phyloP scores from a whole-genome alignment of 2,797 vertebrate genomes.

The Potorous gilbertii region DNA sequence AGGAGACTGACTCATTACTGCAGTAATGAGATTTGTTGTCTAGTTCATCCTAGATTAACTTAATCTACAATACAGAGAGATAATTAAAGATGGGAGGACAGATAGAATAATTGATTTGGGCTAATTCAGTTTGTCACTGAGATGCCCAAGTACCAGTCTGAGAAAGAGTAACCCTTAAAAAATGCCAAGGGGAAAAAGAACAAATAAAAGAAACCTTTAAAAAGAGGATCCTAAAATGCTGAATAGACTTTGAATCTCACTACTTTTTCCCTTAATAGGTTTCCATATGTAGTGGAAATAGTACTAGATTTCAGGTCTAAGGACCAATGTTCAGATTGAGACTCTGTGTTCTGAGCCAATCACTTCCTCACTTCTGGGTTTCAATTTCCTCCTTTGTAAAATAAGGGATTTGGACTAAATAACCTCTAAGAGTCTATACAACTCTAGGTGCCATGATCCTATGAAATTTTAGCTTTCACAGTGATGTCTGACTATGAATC shows the following conservation, averaged over 20 bases:
- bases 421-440: too few relatives aligned
- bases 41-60: conserved; percentile 66
- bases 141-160: conserved; percentile 41
- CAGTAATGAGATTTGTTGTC: conserved; percentile 43
- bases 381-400: background rate
- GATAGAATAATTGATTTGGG: conserved; percentile 58
- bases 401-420: background rate
- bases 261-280: conserved; percentile 40
- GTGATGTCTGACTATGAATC: background rate
- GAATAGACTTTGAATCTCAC: conserved; percentile 28
- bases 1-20: background rate
- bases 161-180: conserved; percentile 58
- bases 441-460: background rate
- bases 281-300: conserved; percentile 28
- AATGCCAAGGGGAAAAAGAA: conserved; percentile 53
- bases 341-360: background rate
- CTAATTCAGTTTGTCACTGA: conserved; percentile 39
- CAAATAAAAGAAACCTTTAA: conserved; percentile 29
- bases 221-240: conserved; percentile 14
- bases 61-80: conserved; percentile 38
- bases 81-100: conserved; percentile 70
- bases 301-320: background rate
- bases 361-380: background rate
- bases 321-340: background rate
- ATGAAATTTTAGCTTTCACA: conserved; percentile 15